Evolutionary conservation across 1,140 invertebrate genomes (phyloP).

Genomic region (Drosophila mayri): DNA sequence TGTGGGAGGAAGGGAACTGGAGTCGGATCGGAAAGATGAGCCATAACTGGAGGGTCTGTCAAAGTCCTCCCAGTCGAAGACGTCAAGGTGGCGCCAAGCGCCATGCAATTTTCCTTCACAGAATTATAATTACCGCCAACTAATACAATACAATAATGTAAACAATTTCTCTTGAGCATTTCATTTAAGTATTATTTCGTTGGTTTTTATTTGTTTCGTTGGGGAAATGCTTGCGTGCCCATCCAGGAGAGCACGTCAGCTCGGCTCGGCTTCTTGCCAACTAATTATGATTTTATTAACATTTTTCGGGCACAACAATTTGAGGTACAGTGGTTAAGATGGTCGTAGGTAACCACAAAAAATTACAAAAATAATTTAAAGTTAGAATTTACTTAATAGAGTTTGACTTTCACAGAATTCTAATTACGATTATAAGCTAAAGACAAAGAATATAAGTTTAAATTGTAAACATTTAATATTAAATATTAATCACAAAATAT

Average conservation of each 20-base stretch:
- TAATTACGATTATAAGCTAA: too few relatives aligned
- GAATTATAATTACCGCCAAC: constrained; percentile 54
- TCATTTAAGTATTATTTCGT: constrained; percentile 39
- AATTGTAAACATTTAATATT: too few relatives aligned
- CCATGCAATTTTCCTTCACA: constrained; percentile 52
- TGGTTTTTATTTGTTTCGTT: constrained; percentile 24
- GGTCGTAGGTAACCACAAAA: not conserved
- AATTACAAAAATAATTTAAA: not conserved
- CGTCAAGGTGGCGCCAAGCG: constrained; percentile 74
- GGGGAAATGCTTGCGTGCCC: constrained; percentile 58
- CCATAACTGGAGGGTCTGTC: constrained; percentile 52
- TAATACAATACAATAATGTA: constrained; percentile 69
- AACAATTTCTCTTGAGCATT: constrained; percentile 55
- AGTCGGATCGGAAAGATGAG: constrained; percentile 3
- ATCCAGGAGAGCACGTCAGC: constrained; percentile 41
- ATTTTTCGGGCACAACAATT: constrained; percentile 72
- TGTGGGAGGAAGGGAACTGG: constrained; percentile 3
- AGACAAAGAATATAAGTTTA: too few relatives aligned
- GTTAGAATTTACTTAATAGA: too few relatives aligned
- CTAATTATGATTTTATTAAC: constrained; percentile 65
- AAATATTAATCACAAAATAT: too few relatives aligned
- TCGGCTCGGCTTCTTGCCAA: constrained; percentile 14
- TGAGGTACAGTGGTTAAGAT: constrained; percentile 24
- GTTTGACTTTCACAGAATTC: too few relatives aligned
- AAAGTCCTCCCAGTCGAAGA: constrained; percentile 62